Base-by-base conservation (phyloP, 2,888 invertebrate genomes). In the Desoria tigrina region DNA sequence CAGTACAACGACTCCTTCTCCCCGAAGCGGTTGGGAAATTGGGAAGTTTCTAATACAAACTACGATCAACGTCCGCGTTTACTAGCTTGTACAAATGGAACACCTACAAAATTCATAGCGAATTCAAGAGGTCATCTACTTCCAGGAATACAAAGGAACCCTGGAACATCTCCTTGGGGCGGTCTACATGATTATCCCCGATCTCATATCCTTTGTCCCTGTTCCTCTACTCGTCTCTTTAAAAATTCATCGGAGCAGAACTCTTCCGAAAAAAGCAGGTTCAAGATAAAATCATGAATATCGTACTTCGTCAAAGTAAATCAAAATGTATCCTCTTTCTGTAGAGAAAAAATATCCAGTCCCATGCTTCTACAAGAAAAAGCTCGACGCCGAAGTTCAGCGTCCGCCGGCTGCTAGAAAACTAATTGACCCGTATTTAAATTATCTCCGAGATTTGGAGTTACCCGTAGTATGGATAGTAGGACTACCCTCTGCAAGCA, bases 1-100 rank as follows among this genome's bases (percentile, higher is more conserved):
- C 58, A 73, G 70, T 75, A 60, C 61, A 72, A 74, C 37, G 73
- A 72, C 32, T 55, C 73, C 6, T 75, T 68, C 56, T 53, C 37
- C 18, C 68, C 75, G 4, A 68, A 61, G 50, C 32, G 66, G 42
- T 61, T 75, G 0, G 54, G 70, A 32, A 75, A 75, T 37, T 75
- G 75, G 75, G 68, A 66, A 42, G 42, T 66, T n/a, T 42, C 65
- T 1, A 49, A 58, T 37, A 50, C 51, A 23, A 61, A 65, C 39
- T 42, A 56, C 23, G 37, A 39, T 21, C 16, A 32, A 14, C 26
- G 28, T 18, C 11, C 2, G 11, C 32, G 16, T 24, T n/a, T n/a
- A n/a, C 32, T 32, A 32, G 11, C 6, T 32, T 32, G 4, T 32
- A 32, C 32, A 32, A 32, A 4, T 7, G 32, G 32, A 4, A 32